A percentile compares a stretch with the other conserved stretches of the same genome.
phyloP scores from a whole-genome alignment of 1,140 invertebrate species.

The Polypedilum vanderplanki region DNA sequence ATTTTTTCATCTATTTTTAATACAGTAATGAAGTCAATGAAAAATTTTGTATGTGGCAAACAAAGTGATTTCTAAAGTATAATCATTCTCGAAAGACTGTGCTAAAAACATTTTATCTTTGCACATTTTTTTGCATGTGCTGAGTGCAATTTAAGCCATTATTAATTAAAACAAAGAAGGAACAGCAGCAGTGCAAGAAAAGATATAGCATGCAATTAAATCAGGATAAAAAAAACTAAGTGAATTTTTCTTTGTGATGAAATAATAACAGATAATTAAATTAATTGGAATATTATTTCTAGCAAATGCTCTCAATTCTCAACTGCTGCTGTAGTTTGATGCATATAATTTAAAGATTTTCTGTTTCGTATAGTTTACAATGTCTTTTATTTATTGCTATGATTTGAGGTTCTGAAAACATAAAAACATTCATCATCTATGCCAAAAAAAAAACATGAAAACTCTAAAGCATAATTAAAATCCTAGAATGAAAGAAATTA shows the following conservation, averaged over 20 bases:
- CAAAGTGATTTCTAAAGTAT: background rate
- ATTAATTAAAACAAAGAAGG: constrained; percentile 1
- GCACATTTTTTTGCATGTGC: constrained; percentile 3
- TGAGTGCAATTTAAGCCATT: constrained; percentile 18
- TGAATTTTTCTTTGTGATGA: background rate
- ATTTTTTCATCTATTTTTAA: background rate
- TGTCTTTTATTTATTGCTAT: background rate
- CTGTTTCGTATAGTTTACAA: background rate
- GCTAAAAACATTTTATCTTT: background rate
- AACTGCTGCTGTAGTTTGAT: background rate
- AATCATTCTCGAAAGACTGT: background rate
- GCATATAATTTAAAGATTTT: background rate
- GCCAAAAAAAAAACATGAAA: too few relatives aligned
- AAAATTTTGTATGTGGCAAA: background rate
- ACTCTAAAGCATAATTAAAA: too few relatives aligned
- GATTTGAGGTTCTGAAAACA: too few relatives aligned
- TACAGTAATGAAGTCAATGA: background rate
- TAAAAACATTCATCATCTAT: too few relatives aligned
- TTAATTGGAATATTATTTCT: constrained; percentile 17
- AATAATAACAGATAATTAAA: constrained; percentile 23
- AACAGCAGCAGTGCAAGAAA: background rate
- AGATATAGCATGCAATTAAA: background rate
- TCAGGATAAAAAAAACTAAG: background rate
- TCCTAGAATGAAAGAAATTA: background rate
- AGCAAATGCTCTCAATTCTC: background rate